Evolutionary conservation across 2,113 vertebrate species (phyloP).

Genomic region (Xenotilapia leptura): DNA sequence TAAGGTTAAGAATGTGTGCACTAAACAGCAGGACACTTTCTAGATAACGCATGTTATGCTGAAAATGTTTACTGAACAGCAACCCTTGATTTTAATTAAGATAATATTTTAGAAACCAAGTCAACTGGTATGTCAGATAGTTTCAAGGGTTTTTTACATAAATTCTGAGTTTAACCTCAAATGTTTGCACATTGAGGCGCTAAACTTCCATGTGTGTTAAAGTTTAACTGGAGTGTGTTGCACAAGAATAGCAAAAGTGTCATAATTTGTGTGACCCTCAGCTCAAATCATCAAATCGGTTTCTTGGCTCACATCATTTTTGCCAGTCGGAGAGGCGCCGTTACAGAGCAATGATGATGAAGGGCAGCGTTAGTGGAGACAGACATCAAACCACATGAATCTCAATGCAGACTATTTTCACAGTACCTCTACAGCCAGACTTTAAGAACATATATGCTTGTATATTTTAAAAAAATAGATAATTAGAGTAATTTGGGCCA

Average conservation of each 20-base stretch:
- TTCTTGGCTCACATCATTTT: not conserved
- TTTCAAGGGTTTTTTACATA: not conserved
- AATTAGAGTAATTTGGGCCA: not conserved
- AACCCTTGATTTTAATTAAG: not conserved
- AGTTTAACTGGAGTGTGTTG: not conserved
- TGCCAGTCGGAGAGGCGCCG: not conserved
- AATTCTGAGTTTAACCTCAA: not conserved
- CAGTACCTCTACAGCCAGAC: not conserved
- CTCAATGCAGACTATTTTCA: not conserved
- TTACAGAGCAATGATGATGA: not conserved
- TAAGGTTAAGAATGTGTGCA: not conserved
- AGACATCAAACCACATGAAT: not conserved
- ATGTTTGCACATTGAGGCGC: not conserved
- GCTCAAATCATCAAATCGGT: not conserved
- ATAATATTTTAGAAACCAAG: not conserved
- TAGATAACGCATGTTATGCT: not conserved
- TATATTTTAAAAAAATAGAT: accelerated
- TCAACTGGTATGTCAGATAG: not conserved
- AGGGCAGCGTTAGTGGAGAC: not conserved
- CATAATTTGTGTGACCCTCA: not conserved
- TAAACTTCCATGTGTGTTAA: not conserved
- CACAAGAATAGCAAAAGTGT: not conserved
- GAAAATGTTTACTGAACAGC: not conserved
- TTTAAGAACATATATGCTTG: not conserved
- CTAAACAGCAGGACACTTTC: not conserved